A percentile compares a stretch with the other conserved stretches of the same genome.
phyloP scores from a whole-genome alignment of 2,797 vertebrate genomes.

The Lophius americanus region DNA sequence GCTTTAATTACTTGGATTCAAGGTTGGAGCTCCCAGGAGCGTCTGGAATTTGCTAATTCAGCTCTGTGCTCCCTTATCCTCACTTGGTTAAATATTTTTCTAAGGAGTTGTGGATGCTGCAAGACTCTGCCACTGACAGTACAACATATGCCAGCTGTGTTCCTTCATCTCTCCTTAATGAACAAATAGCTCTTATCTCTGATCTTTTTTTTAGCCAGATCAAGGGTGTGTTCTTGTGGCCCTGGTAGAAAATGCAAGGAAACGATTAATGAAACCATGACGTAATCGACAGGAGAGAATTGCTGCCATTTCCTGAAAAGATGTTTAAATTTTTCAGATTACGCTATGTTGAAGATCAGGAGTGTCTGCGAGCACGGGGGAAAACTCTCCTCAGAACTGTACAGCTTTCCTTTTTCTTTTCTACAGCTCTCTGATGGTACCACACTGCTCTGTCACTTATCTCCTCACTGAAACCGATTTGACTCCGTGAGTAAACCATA shows the following conservation, averaged over 20 bases:
- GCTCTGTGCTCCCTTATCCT: conserved; percentile 20
- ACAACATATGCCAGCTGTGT: conserved; percentile 64
- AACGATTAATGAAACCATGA: conserved; percentile 74
- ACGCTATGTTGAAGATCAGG: conserved; percentile 51
- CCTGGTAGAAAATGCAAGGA: conserved; percentile 72
- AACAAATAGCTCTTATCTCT: conserved; percentile 71
- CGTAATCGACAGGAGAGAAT: conserved; percentile 68
- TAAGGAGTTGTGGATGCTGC: conserved; percentile 49
- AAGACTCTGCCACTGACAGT: conserved; percentile 48
- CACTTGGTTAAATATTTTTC: conserved; percentile 70
- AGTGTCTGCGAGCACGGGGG: conserved; percentile 25
- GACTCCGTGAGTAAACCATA: conserved; percentile 40
- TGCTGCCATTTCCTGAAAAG: conserved; percentile 69
- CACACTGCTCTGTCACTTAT: conserved; percentile 40
- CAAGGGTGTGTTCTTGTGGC: conserved; percentile 52
- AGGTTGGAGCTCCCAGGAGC: conserved; percentile 19
- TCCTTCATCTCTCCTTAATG: conserved; percentile 67
- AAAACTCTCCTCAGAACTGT: conserved; percentile 33
- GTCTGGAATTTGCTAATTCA: conserved; percentile 36
- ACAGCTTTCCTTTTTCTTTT: not conserved
- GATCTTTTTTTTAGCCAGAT: conserved; percentile 51
- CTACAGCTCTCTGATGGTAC: conserved; percentile 25
- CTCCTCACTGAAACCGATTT: conserved; percentile 46
- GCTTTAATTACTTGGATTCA: conserved; percentile 27
- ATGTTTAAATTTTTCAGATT: conserved; percentile 64